Evolutionary conservation across 2,797 vertebrate genomes (phyloP), one percentile per base, ranked within the genome.

Genomic region (Acrocephalus scirpaceus): DNA sequence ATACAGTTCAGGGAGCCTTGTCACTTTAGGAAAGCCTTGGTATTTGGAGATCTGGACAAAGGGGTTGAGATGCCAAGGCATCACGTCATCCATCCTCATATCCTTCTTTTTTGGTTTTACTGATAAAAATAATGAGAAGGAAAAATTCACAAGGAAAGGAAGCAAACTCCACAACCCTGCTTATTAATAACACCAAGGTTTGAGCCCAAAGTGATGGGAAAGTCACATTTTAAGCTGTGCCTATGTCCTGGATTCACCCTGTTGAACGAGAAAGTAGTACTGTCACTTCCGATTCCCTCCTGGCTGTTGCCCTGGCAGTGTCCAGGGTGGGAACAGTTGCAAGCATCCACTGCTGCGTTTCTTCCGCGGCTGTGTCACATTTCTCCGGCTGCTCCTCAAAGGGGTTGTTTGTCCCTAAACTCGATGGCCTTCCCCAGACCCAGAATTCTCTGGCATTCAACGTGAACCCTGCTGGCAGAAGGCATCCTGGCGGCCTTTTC

Each of bases 21-120:
- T 80, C 30, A 22, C 30, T 77, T 75, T 10, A 53, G 64, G 38
- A 85, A 80, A 74, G 11, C 36, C 42, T 74, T 2, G 3, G 19
- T 29, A 14, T 71, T 60, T 79, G 36, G 16, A 51, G 62, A 69
- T 36, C n/a, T 29, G 64, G 61, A 20, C 8, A 98, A 98, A 98
- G 97, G 98, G 96, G 96, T 92, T 96, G 93, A 96, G 97, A 97
- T 97, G 97, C 21, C 0, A 13, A 12, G 11, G 32, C 32, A 44
- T 38, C 4, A 1, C 21, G 32, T 67, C 56, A 80, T 56, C 13
- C 38, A 38, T 38, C 19, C 32, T 70, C 0, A 1, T 13, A 45
- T 56, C 17, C 8, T 75, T 86, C 65, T 91, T 38, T 56, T 96
- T 64, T 25, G 9, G 51, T 85, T 97, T 90, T 72, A 64, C 3